Evolutionary conservation across 2,113 vertebrate species (phyloP).

Genomic region (Synchiropus splendidus): DNA sequence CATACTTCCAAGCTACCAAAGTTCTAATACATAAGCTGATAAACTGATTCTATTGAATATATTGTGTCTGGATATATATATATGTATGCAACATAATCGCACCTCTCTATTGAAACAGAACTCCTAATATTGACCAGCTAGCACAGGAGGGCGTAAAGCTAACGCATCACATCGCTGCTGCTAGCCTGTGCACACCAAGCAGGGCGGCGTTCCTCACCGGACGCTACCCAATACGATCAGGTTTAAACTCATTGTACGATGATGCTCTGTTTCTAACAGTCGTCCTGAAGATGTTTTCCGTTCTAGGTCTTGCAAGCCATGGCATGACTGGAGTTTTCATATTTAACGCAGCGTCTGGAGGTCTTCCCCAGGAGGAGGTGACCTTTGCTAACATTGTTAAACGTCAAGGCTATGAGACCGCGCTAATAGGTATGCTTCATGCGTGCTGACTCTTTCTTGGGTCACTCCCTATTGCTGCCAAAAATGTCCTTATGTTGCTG

Average conservation of each 20-base stretch:
- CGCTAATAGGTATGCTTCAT: conserved; percentile 50
- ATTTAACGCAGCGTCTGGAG: conserved; percentile 68
- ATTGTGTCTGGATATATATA: not conserved
- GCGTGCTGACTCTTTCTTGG: too few species aligned
- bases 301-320: conserved; percentile 41
- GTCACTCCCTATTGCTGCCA: not conserved
- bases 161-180: conserved; percentile 81
- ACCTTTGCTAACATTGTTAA: conserved; percentile 74
- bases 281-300: not conserved
- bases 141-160: conserved; percentile 71
- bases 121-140: conserved; percentile 76
- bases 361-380: conserved; percentile 73
- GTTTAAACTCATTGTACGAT: conserved; percentile 32
- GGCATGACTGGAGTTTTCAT: conserved; percentile 38
- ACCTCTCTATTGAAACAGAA: conserved; percentile 70
- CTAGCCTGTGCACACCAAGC: conserved; percentile 81
- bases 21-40: too few species aligned
- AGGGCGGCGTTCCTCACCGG: conserved; percentile 85
- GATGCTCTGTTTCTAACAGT: not conserved
- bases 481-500: too few species aligned
- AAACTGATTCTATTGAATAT: too few species aligned
- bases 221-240: conserved; percentile 80
- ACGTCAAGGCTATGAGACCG: conserved; percentile 72
- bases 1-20: too few species aligned
- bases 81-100: too few species aligned